Evolutionary conservation across 2,113 vertebrate genomes (phyloP).

Genomic region (Rhadina sibilatrix): DNA sequence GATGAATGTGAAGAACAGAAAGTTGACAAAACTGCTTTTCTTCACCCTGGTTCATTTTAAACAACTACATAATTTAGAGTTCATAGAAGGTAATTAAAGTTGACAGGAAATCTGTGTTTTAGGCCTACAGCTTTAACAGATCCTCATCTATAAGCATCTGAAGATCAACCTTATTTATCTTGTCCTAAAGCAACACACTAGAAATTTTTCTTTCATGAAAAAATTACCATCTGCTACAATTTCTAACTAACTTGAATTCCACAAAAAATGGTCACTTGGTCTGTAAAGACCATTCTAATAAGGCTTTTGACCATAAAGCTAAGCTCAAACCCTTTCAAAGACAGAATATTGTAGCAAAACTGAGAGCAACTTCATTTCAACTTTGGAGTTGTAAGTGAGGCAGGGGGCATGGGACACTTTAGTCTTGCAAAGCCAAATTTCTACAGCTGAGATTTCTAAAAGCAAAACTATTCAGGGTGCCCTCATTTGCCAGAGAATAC

Average conservation of each 20-base stretch:
- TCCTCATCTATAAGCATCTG: slow-evolving; percentile 15
- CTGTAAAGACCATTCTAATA: background rate
- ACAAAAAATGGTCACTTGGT: background rate
- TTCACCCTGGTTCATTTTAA: slow-evolving; percentile 13
- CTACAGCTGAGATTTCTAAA: background rate
- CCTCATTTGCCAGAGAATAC: background rate
- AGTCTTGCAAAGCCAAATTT: background rate
- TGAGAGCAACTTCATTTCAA: background rate
- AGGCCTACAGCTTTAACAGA: slow-evolving; percentile 31
- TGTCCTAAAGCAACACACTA: background rate
- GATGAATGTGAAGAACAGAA: background rate
- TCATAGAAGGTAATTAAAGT: slow-evolving; percentile 7
- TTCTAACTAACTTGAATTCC: background rate
- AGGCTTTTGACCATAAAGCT: background rate
- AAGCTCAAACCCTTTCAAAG: background rate
- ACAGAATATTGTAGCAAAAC: background rate
- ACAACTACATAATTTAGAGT: background rate
- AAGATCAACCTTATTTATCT: slow-evolving; percentile 16
- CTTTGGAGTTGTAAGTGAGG: background rate
- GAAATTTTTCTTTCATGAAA: background rate
- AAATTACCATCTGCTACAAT: slow-evolving; percentile 14
- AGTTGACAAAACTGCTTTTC: slow-evolving; percentile 15
- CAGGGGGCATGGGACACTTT: background rate
- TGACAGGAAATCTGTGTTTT: slow-evolving; percentile 40
- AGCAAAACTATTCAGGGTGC: background rate